phyloP scores from a whole-genome alignment of 2,113 vertebrate species.

The Eurystomus gularis region DNA sequence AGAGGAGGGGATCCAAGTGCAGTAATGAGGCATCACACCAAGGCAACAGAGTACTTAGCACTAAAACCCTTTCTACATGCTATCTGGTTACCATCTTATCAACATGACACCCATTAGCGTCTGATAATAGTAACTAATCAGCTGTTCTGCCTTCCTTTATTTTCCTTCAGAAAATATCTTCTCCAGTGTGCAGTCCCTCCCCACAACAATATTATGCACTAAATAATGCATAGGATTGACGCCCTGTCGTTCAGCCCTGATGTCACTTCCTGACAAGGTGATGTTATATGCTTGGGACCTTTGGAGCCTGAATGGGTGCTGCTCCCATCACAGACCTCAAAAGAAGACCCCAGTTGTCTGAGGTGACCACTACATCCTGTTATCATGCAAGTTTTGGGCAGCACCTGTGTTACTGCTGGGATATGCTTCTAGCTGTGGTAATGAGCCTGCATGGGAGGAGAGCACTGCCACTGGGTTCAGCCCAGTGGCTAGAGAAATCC shows the following conservation, averaged over 20 bases:
- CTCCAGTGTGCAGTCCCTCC: background rate
- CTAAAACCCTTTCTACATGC: constrained; percentile 74
- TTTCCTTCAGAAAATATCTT: constrained; percentile 66
- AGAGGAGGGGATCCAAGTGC: constrained; percentile 74
- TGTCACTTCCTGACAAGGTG: constrained; percentile 55
- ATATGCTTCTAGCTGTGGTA: background rate
- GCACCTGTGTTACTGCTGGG: fast-evolving
- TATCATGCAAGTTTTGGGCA: background rate
- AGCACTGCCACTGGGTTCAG: background rate
- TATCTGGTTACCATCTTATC: constrained; percentile 84
- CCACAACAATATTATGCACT: background rate
- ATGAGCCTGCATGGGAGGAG: background rate
- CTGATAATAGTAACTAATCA: constrained; percentile 80
- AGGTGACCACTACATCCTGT: background rate
- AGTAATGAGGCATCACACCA: constrained; percentile 79
- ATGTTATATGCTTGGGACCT: background rate
- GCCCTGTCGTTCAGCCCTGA: background rate
- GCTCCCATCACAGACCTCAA: background rate
- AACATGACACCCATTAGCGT: constrained; percentile 82
- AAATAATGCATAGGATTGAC: constrained; percentile 42
- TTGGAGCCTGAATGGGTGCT: background rate
- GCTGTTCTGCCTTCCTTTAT: constrained; percentile 74
- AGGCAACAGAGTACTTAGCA: constrained; percentile 78
- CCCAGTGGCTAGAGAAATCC: background rate
- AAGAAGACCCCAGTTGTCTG: background rate